A percentile compares a stretch with the other conserved stretches of the same genome.
Conservation (phyloP, 1,140 invertebrate species). For the Holotrichia oblita region DNA sequence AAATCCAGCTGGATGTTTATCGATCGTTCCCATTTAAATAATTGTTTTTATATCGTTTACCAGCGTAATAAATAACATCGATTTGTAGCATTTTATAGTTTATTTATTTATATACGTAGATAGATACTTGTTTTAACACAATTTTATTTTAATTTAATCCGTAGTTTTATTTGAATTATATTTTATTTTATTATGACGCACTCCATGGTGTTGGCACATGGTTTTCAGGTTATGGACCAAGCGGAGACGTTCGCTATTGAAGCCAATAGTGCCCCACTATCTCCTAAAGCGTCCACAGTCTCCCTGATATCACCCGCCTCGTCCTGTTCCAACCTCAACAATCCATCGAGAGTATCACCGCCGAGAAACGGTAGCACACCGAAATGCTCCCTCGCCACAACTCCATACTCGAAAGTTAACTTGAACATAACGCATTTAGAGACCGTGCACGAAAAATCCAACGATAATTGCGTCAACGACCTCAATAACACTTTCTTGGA, state of each 20-base stretch:
- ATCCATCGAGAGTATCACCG: conserved; percentile 36
- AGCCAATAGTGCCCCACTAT: conserved; percentile 53
- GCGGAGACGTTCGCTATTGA: conserved; percentile 55
- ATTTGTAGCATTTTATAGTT: not conserved
- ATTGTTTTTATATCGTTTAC: too few relatives aligned
- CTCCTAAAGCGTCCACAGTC: conserved; percentile 45
- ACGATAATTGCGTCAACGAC: conserved; percentile 47
- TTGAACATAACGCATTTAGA: conserved; percentile 44
- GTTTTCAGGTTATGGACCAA: conserved; percentile 60
- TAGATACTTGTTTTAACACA: not conserved
- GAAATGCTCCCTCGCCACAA: conserved; percentile 28
- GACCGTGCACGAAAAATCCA: conserved; percentile 54
- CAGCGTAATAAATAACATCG: too few relatives aligned
- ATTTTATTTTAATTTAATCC: too few relatives aligned
- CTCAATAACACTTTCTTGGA: conserved; percentile 49
- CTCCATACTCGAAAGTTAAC: conserved; percentile 10
- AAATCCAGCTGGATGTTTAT: too few relatives aligned
- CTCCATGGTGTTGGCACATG: conserved; percentile 54
- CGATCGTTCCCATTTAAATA: too few relatives aligned
- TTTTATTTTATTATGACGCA: conserved; percentile 30
- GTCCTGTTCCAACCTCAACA: conserved; percentile 40
- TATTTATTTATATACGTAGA: not conserved
- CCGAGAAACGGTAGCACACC: not conserved
- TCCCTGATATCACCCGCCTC: conserved; percentile 43
- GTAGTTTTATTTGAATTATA: conserved; percentile 3